phyloP scores from a whole-genome alignment of 2,888 invertebrate genomes.

The Elmis aenea region DNA sequence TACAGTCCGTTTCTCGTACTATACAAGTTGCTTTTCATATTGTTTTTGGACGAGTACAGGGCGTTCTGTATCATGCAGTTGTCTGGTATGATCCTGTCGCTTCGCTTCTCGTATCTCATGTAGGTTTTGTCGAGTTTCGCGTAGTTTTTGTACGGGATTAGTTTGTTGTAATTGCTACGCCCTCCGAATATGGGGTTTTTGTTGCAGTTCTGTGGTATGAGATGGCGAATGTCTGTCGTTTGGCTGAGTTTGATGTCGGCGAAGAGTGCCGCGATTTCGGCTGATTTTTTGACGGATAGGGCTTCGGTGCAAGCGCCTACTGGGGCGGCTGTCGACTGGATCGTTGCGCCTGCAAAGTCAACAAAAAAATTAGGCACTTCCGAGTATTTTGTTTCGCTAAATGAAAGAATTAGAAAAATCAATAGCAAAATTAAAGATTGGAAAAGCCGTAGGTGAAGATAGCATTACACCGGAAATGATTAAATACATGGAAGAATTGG shows the following conservation, averaged over 20 bases:
- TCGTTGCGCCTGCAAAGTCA: slow-evolving; percentile 31
- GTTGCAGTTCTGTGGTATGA: slow-evolving; percentile 35
- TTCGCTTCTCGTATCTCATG: slow-evolving; percentile 6
- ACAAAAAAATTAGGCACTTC: too few relatives aligned
- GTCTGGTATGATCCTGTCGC: slow-evolving; percentile 6
- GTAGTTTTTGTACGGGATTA: slow-evolving; percentile 10
- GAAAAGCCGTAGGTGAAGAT: too few relatives aligned
- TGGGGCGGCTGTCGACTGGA: slow-evolving; percentile 22
- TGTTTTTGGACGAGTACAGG: slow-evolving; percentile 32
- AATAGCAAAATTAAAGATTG: too few relatives aligned
- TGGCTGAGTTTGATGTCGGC: slow-evolving; percentile 69
- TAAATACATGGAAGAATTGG: too few relatives aligned
- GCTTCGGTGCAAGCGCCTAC: slow-evolving; percentile 52
- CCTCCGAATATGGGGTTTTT: slow-evolving; percentile 26
- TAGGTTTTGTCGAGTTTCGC: slow-evolving; percentile 17
- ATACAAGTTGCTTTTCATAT: slow-evolving; percentile 33
- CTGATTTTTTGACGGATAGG: slow-evolving; percentile 80
- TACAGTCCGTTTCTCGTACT: slow-evolving; percentile 46
- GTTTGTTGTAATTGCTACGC: slow-evolving; percentile 29
- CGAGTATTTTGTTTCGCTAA: too few relatives aligned
- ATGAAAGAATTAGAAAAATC: too few relatives aligned
- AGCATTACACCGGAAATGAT: too few relatives aligned
- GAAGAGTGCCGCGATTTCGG: slow-evolving; percentile 83
- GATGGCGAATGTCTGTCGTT: slow-evolving; percentile 60
- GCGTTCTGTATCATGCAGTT: slow-evolving; percentile 40